Base-by-base conservation (phyloP, 2,113 vertebrate species). In the Saiga tatarica region DNA sequence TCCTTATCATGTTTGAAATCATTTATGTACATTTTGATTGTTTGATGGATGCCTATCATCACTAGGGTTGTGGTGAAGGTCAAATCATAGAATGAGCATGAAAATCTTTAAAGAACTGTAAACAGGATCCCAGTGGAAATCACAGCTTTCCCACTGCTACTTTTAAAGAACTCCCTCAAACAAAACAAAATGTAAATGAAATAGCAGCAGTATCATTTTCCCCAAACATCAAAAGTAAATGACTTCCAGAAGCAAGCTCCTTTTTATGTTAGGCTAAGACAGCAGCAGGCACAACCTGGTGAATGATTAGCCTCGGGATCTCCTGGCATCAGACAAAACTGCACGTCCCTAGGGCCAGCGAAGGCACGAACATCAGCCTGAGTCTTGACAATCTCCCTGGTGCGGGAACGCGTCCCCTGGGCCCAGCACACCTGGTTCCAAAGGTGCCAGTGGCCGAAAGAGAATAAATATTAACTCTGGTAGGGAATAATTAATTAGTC, bases 391-490 rank as follows among this genome's bases (percentile, higher is more conserved):
- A 91, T 45, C 23, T 86, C 82, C 28, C 82, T 42, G 9, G 45
- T 21, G 9, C 62, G 28, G 19, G 33, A 55, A 50, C 50, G 1
- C 7, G 2, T 81, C 28, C 81, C 79, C 89, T 74, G 39, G n/a
- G 81, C 57, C 78, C 26, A 5, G 13, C 82, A 91, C 91, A 91
- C 67, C 94, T 95, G 91, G 82, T 89, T 86, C 74, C 71, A 89
- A 14, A 90, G 84, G 81, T 57, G 23, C 21, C 42, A 81, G 67
- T 2, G 10, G 52, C 47, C 30, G 47, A 78, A 53, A 60, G 74
- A 67, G 71, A 93, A 86, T 97, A 98, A 98, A 98, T 87, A 98
- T 98, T 99, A 98, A 99, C 98, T 92, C n/a, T 0, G 16, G 96
- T 87, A 90, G 96, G 89, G 96, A 98, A 98, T 98, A 92, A 98